phyloP scores from a whole-genome alignment of 2,888 invertebrate species.

The Microplitis deprimator region DNA sequence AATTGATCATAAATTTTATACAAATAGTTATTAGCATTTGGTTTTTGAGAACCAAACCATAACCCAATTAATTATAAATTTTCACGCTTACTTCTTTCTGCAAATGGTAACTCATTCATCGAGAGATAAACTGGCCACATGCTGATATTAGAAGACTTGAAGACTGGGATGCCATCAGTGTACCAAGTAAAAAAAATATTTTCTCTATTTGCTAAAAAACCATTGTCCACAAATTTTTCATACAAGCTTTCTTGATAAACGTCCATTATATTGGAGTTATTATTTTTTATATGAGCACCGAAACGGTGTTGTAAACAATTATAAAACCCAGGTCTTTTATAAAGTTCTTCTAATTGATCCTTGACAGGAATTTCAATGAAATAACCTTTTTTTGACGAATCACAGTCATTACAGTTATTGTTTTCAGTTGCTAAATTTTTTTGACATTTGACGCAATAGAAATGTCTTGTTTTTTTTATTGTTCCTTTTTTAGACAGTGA shows the following conservation, averaged over 20 bases:
- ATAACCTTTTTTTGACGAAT: neutral
- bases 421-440: neutral
- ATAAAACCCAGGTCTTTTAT: slow-evolving; percentile 7
- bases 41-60: slow-evolving; percentile 29
- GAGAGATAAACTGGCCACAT: slow-evolving; percentile 26
- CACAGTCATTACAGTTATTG: slow-evolving; percentile 18
- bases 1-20: slow-evolving; percentile 5
- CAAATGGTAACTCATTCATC: slow-evolving; percentile 32
- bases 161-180: slow-evolving; percentile 28
- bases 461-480: slow-evolving; percentile 6
- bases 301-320: slow-evolving; percentile 24
- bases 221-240: neutral
- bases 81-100: neutral
- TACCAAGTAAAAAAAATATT: slow-evolving; percentile 32
- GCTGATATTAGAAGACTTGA: slow-evolving; percentile 17
- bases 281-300: neutral
- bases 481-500: neutral
- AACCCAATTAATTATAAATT: slow-evolving; percentile 12
- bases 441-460: slow-evolving; percentile 17
- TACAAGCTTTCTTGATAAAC: slow-evolving; percentile 28
- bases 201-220: slow-evolving; percentile 21
- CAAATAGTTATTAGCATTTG: slow-evolving; percentile 15
- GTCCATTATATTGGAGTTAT: neutral
- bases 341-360: slow-evolving; percentile 19
- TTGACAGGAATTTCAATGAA: slow-evolving; percentile 23